phyloP scores from a whole-genome alignment of 1,140 invertebrate species.

The Notospermus geniculatus region DNA sequence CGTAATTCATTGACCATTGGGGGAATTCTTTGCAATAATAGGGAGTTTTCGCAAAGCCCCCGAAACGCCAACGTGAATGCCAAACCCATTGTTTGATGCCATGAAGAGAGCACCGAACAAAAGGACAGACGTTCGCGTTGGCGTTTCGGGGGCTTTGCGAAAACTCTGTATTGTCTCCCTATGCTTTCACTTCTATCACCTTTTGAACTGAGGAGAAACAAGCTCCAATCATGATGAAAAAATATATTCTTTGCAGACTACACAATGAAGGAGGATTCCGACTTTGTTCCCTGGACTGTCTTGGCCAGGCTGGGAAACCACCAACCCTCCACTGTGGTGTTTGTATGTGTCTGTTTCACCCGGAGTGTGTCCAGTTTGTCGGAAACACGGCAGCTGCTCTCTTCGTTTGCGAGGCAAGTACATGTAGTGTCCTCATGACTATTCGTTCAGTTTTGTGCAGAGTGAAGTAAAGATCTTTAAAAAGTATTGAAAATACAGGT shows the following conservation, averaged over 20 bases:
- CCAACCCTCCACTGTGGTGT: constrained; percentile 76
- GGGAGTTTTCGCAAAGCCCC: too few relatives aligned
- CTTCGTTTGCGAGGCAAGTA: constrained; percentile 71
- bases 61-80: too few relatives aligned
- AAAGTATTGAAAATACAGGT: too few relatives aligned
- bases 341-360: constrained; percentile 83
- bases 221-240: not conserved
- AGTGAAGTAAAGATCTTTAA: too few relatives aligned
- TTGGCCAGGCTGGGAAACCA: constrained; percentile 67
- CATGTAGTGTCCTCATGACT: not conserved
- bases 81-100: too few relatives aligned
- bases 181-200: not conserved
- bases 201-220: not conserved
- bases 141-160: too few relatives aligned
- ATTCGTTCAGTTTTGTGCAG: not conserved
- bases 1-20: not conserved
- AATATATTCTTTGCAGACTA: not conserved
- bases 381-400: constrained; percentile 28
- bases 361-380: constrained; percentile 66
- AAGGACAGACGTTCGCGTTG: too few relatives aligned
- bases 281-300: constrained; percentile 77
- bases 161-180: too few relatives aligned
- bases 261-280: constrained; percentile 9
- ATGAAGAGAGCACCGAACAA: too few relatives aligned
- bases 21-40: too few relatives aligned